Conservation (phyloP, 2,888 invertebrate species). For the Pecten maximus region DNA sequence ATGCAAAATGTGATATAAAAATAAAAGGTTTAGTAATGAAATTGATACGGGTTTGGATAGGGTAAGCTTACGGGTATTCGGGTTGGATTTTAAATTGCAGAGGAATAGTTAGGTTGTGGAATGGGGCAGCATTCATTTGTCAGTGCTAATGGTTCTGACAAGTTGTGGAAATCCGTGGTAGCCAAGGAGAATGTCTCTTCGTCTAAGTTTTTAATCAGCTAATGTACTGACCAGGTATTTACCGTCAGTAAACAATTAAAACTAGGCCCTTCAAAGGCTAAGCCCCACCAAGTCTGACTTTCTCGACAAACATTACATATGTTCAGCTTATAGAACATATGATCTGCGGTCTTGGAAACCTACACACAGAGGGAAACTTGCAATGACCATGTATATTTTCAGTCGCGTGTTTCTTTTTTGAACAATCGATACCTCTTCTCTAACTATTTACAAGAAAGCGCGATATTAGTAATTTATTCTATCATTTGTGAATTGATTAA, state of each 20-base stretch:
- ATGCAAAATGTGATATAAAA: too few species aligned
- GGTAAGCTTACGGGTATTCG: background rate
- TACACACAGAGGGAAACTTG: background rate
- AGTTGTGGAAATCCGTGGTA: slow-evolving; percentile 30
- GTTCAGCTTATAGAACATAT: background rate
- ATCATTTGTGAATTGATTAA: too few species aligned
- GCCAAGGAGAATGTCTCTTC: background rate
- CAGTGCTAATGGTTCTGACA: slow-evolving; percentile 10
- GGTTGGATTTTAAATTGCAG: background rate
- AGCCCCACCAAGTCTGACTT: background rate
- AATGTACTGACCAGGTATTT: slow-evolving; percentile 4
- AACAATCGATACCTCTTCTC: too few species aligned
- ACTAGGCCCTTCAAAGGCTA: slow-evolving; percentile 28
- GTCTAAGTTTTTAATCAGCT: slow-evolving; percentile 17
- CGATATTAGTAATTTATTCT: too few species aligned
- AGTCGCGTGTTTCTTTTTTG: background rate
- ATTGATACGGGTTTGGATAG: background rate
- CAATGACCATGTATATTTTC: background rate
- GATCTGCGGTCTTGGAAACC: background rate
- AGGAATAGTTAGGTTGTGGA: background rate
- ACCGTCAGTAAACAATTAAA: background rate
- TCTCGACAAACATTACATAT: slow-evolving; percentile 11
- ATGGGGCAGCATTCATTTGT: background rate
- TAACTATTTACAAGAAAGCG: too few species aligned
- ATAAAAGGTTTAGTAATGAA: too few species aligned